Percentiles rank a stretch among this genome's conserved stretches.
Evolutionary conservation across 2,888 invertebrate species (phyloP).

Genomic region (Acleris cristana): DNA sequence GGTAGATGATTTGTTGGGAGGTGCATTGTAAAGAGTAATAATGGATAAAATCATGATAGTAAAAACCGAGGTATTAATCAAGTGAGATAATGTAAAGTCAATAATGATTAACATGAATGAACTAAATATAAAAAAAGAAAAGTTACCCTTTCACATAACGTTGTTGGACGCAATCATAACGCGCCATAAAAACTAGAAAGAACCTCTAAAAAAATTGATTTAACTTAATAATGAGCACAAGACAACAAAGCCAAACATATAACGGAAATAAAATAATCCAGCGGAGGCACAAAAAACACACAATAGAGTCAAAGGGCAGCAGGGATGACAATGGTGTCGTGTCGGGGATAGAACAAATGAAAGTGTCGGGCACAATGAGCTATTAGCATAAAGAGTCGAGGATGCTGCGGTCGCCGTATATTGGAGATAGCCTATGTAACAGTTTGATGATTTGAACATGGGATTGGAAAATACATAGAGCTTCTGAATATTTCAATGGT

Average conservation of each 20-base stretch:
- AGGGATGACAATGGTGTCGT: constrained; percentile 70
- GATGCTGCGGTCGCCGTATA: constrained; percentile 52
- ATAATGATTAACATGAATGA: constrained; percentile 39
- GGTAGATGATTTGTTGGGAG: too few relatives aligned
- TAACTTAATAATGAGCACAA: constrained; percentile 60
- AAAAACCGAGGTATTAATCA: too few relatives aligned
- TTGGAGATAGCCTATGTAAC: constrained; percentile 12
- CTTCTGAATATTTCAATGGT: neutral
- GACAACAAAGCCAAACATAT: constrained; percentile 69
- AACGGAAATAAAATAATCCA: constrained; percentile 83
- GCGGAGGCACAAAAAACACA: constrained; percentile 77
- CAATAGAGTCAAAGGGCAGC: constrained; percentile 81
- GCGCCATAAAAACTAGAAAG: constrained; percentile 21
- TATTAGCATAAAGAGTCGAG: constrained; percentile 76
- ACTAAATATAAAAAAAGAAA: neutral
- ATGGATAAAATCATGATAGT: too few relatives aligned
- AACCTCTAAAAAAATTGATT: constrained; percentile 32
- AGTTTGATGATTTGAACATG: constrained; percentile 8
- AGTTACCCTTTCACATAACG: neutral
- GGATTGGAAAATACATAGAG: constrained; percentile 5
- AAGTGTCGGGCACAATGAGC: constrained; percentile 71
- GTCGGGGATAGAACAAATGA: constrained; percentile 77
- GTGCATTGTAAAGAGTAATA: too few relatives aligned
- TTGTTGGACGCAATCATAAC: neutral
- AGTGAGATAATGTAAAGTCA: too few relatives aligned